A percentile compares a stretch with the other conserved stretches of the same genome.
Conservation (phyloP, 1,140 invertebrate species). For the Agraylea sexmaculata region DNA sequence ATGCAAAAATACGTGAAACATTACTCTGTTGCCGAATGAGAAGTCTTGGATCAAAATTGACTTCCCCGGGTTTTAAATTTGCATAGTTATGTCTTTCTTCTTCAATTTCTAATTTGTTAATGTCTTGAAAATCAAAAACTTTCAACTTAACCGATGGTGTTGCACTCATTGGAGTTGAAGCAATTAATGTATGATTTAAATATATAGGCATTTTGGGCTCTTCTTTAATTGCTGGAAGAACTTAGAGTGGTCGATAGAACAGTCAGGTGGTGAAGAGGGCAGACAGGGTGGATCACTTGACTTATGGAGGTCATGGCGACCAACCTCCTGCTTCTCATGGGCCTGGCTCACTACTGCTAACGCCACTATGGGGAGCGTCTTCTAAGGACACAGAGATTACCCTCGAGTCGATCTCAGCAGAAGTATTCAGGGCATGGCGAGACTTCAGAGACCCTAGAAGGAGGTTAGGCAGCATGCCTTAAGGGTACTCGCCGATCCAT, state of each 20-base stretch:
- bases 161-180: too few species aligned
- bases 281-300: too few species aligned
- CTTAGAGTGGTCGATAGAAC: too few species aligned
- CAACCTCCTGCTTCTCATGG: too few species aligned
- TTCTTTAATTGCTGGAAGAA: too few species aligned
- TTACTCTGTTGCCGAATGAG: slow-evolving; percentile 29
- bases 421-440: slow-evolving; percentile 53
- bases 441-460: slow-evolving; percentile 64
- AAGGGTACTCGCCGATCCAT: slow-evolving; percentile 58
- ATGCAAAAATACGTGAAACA: slow-evolving; percentile 27
- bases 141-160: too few species aligned
- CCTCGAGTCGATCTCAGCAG: slow-evolving; percentile 47
- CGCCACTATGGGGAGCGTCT: slow-evolving; percentile 67
- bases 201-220: too few species aligned
- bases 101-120: slow-evolving; percentile 19
- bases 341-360: too few species aligned
- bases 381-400: slow-evolving; percentile 45
- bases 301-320: too few species aligned
- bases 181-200: too few species aligned
- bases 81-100: slow-evolving; percentile 27
- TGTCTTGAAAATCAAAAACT: slow-evolving; percentile 23
- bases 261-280: too few species aligned
- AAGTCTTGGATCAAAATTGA: slow-evolving; percentile 22
- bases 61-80: slow-evolving; percentile 25
- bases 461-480: slow-evolving; percentile 68